Evolutionary conservation across 2,113 vertebrate species (phyloP).

Genomic region (Leptobrachium leishanense): DNA sequence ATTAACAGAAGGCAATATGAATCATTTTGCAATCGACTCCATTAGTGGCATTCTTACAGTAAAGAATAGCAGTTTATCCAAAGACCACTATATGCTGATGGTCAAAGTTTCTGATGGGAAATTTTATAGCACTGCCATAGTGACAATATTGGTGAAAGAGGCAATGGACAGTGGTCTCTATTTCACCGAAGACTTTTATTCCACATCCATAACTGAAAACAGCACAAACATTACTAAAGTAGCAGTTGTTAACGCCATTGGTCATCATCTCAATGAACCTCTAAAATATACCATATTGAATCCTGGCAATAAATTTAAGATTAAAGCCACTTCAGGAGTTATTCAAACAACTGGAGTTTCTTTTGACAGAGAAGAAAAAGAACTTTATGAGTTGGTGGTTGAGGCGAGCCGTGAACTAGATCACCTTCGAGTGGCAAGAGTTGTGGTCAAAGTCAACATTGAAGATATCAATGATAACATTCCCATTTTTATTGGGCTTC

Average conservation of each 20-base stretch:
- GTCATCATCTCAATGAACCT: constrained; percentile 91
- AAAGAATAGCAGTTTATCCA: constrained; percentile 85
- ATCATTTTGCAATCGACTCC: constrained; percentile 83
- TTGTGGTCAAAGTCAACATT: constrained; percentile 85
- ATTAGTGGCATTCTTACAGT: constrained; percentile 82
- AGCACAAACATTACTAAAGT: constrained; percentile 85
- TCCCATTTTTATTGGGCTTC: constrained; percentile 90
- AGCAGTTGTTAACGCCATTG: constrained; percentile 88
- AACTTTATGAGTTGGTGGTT: constrained; percentile 89
- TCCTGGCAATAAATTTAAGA: constrained; percentile 86
- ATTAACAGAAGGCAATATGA: constrained; percentile 79
- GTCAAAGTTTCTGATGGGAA: constrained; percentile 91
- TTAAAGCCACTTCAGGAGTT: constrained; percentile 89
- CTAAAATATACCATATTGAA: constrained; percentile 90
- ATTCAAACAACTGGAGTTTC: constrained; percentile 89
- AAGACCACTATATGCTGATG: constrained; percentile 85
- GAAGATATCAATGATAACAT: constrained; percentile 93
- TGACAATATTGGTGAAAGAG: constrained; percentile 84
- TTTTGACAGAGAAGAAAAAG: constrained; percentile 90
- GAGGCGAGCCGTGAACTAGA: constrained; percentile 90
- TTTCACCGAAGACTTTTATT: constrained; percentile 85
- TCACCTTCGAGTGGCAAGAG: constrained; percentile 83
- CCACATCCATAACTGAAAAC: constrained; percentile 88
- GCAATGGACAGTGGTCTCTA: constrained; percentile 90
- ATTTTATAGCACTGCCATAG: constrained; percentile 84